Evolutionary conservation across 2,113 vertebrate genomes (phyloP), one percentile per base, ranked within the genome.

Genomic region (Phodopus roborovskii): DNA sequence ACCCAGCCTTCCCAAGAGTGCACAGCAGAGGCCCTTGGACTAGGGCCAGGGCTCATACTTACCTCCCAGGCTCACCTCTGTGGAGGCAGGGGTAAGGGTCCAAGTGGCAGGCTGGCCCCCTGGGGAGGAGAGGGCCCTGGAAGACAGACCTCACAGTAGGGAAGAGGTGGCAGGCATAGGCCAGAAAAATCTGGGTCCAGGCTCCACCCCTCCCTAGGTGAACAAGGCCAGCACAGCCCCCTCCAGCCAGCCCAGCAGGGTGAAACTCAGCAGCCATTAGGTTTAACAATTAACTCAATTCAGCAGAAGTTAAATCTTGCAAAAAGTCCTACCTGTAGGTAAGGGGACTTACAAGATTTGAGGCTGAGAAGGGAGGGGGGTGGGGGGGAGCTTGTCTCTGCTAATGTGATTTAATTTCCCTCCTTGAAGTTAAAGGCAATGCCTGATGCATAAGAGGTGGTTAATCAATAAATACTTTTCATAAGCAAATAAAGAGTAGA

Each of bases 261-360:
- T 53, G 58, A 94, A 95, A 96, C 88, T 88, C 60, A 50, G 75
- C 48, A 42, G 81, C 68, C 90, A 94, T 95, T 96, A 95, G 82
- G 97, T 97, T 98, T 98, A 98, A 98, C 97, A 96, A 98, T 97
- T 98, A 97, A 98, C 97, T 95, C 91, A 90, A 90, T 94, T 93
- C 90, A 86, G 94, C 94, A 93, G 85, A 68, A 94, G 92, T 85
- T 48, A 70, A 74, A 75, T 89, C 77, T n/a, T 64, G 71, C 58
- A 77, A 73, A 73, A 96, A 78, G 84, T 64, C n/a, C 75, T 73
- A 62, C 53, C 26, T 70, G 9, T 7, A 58, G 50, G 36, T 48
- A n/a, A 36, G 3, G 16, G 75, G 4, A 62, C 56, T 94, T 45
- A 4, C 24, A 13, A 11, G 53, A 26, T 22, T 26, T 39, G 10